These are phyloP conservation scores for Thamnophis sirtalis DNA, from an alignment of 2,113 vertebrate genomes.

Conservation along the genomic window DNA sequence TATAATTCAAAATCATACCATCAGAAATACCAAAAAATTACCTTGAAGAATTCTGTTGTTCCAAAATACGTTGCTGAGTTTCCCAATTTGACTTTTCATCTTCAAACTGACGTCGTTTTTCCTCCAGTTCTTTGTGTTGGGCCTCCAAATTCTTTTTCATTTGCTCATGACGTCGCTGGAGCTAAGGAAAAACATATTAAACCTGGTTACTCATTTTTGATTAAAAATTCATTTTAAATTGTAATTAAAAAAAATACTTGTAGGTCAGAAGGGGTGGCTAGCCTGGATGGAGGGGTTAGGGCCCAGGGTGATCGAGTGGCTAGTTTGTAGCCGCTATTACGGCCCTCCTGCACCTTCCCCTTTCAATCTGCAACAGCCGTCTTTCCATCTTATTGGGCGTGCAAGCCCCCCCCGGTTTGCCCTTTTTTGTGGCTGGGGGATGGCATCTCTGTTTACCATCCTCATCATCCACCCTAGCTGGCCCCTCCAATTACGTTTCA, in stretches of 20 bases:
- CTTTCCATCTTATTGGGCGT: too few relatives aligned
- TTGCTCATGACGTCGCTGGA: constrained; percentile 94
- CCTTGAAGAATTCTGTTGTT: constrained; percentile 95
- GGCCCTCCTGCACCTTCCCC: too few relatives aligned
- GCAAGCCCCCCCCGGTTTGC: too few relatives aligned
- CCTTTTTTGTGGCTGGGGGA: too few relatives aligned
- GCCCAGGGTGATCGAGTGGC: too few relatives aligned
- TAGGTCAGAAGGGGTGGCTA: too few relatives aligned
- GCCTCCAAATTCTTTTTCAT: constrained; percentile 99
- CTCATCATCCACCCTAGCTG: too few relatives aligned
- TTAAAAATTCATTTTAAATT: neutral
- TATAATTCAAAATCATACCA: neutral
- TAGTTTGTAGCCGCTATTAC: too few relatives aligned
- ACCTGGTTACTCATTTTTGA: neutral
- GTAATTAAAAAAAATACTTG: neutral
- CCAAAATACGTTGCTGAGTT: constrained; percentile 87
- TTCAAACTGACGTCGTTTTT: constrained; percentile 92
- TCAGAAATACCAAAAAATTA: constrained; percentile 39
- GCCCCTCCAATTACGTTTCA: too few relatives aligned
- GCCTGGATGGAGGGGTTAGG: too few relatives aligned
- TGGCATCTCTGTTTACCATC: too few relatives aligned
- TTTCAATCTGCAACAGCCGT: too few relatives aligned
- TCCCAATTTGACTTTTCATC: constrained; percentile 94
- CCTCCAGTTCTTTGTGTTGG: constrained; percentile 95
- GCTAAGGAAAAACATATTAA: constrained; percentile 63